These are phyloP conservation scores for Apistogramma diplotaenia DNA, from an alignment of 2,113 vertebrate genomes.

Conservation along the genomic window DNA sequence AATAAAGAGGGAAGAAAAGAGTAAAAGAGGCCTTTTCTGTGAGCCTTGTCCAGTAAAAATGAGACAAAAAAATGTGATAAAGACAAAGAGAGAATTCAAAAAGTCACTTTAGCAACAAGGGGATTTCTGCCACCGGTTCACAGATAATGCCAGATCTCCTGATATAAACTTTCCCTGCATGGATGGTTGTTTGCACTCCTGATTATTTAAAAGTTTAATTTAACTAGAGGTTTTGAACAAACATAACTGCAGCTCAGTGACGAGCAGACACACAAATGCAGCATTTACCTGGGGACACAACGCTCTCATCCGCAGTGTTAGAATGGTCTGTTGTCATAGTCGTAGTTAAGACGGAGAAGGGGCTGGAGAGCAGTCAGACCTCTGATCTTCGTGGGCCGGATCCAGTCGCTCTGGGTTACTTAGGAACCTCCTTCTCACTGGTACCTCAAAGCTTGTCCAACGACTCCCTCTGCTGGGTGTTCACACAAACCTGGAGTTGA, in stretches of 20 bases:
- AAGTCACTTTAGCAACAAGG: neutral
- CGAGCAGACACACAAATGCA: neutral
- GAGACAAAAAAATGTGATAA: conserved; percentile 7
- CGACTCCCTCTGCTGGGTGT: conserved; percentile 68
- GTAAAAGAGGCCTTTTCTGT: conserved; percentile 4
- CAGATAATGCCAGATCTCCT: neutral
- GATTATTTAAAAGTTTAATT: neutral
- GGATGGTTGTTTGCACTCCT: neutral
- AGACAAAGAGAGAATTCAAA: neutral
- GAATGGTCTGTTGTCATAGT: neutral
- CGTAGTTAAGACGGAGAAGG: conserved; percentile 63
- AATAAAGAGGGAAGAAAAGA: conserved; percentile 17
- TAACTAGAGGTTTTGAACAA: neutral
- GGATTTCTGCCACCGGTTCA: neutral
- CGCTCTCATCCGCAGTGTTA: neutral
- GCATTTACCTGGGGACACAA: neutral
- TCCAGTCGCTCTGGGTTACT: conserved; percentile 21
- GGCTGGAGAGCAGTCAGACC: conserved; percentile 16
- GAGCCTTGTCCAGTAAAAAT: neutral
- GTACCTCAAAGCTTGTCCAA: conserved; percentile 47
- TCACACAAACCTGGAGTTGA: neutral
- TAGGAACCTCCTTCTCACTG: conserved; percentile 1
- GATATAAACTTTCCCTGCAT: neutral
- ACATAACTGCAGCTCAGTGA: neutral
- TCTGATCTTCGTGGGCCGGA: conserved; percentile 12